A percentile compares a stretch with the other conserved stretches of the same genome.
These are phyloP conservation scores for Leistus spinibarbis DNA, from an alignment of 2,888 invertebrate genomes.

Conservation along the genomic window DNA sequence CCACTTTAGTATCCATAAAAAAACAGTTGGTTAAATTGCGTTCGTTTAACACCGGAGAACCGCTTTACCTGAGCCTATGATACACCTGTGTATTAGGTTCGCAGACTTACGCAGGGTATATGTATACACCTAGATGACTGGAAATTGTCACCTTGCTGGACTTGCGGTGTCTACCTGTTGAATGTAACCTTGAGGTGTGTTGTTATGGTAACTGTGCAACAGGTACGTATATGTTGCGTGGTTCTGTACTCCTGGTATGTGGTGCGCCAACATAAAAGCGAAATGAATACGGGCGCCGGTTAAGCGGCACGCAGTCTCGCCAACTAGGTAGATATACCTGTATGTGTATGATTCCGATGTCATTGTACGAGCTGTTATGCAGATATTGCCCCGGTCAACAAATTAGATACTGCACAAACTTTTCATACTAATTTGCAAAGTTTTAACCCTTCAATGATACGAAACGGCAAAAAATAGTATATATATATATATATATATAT, in stretches of 20 bases:
- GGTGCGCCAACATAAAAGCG: slow-evolving; percentile 19
- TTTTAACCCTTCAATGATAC: too few species aligned
- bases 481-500: too few species aligned
- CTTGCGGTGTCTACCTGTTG: background rate
- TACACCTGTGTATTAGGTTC: slow-evolving; percentile 21
- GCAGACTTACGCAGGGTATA: background rate
- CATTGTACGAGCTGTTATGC: background rate
- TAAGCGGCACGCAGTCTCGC: background rate
- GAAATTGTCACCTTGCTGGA: background rate
- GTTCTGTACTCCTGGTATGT: slow-evolving; percentile 6
- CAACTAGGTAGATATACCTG: background rate
- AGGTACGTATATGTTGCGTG: background rate
- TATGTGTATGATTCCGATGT: background rate
- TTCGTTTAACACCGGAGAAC: background rate
- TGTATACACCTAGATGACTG: background rate
- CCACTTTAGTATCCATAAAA: background rate
- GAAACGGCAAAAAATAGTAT: too few species aligned
- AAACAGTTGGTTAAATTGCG: background rate
- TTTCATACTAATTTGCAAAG: too few species aligned
- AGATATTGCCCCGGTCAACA: too few species aligned
- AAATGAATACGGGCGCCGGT: slow-evolving; percentile 8
- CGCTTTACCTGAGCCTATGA: slow-evolving; percentile 4
- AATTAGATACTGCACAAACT: too few species aligned
- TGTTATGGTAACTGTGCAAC: background rate
- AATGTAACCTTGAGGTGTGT: background rate